phyloP scores from a whole-genome alignment of 2,113 vertebrate genomes.

The Pseudolaguvia tuberculata region DNA sequence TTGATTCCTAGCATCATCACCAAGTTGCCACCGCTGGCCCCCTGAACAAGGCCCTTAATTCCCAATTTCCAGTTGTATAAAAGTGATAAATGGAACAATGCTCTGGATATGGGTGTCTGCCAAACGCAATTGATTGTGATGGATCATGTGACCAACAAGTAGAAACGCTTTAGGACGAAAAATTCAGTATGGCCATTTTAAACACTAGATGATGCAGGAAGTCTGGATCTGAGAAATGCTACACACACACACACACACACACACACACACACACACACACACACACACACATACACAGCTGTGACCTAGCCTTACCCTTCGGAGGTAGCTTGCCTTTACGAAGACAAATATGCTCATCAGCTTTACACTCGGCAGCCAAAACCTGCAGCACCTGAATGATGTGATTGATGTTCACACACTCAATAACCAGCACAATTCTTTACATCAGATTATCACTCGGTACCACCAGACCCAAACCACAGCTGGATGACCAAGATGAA shows the following conservation, averaged over 20 bases:
- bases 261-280: conserved; percentile 22
- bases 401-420: conserved; percentile 11
- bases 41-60: no score
- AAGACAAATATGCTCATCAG: conserved; percentile 14
- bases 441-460: background rate
- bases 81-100: no score
- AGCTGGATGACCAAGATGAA: background rate
- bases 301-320: conserved; percentile 22
- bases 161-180: no score
- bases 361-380: background rate
- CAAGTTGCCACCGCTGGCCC: no score
- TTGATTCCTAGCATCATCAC: no score
- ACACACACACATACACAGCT: conserved; percentile 11
- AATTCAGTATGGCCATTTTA: no score
- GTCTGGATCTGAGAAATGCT: no score
- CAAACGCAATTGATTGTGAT: no score
- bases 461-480: background rate
- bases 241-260: background rate
- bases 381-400: conserved; percentile 4
- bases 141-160: no score
- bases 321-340: background rate
- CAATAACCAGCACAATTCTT: background rate
- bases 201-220: no score
- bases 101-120: no score
- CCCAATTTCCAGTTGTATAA: no score